A percentile compares a stretch with the other conserved stretches of the same genome.
Evolutionary conservation across 2,888 invertebrate genomes (phyloP).

Genomic region (Cremastinae sp.): DNA sequence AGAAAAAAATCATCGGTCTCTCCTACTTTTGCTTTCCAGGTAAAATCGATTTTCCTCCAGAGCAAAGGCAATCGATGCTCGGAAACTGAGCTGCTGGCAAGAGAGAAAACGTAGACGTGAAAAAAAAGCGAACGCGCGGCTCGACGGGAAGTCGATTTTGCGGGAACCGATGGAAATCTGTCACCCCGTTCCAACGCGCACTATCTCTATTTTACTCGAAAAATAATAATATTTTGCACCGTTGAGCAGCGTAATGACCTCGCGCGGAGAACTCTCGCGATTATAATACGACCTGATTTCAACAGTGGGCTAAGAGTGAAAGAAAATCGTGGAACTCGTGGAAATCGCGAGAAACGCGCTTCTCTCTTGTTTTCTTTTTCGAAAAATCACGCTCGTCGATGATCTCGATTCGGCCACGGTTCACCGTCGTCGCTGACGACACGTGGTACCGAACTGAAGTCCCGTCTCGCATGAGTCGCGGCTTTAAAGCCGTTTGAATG

Average conservation of each 20-base stretch:
- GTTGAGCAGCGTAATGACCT: slow-evolving; percentile 14
- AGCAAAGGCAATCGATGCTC: slow-evolving; percentile 26
- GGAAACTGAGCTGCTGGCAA: background rate
- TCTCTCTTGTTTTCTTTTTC: background rate
- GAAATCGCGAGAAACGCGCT: background rate
- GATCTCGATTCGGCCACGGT: slow-evolving; percentile 51
- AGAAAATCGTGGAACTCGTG: background rate
- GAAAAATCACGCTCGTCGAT: background rate
- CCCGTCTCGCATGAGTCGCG: slow-evolving; percentile 57
- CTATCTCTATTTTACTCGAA: background rate
- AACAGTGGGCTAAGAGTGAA: background rate
- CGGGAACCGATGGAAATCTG: background rate
- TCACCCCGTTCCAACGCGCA: background rate
- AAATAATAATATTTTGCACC: slow-evolving; percentile 11
- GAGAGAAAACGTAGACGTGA: no score
- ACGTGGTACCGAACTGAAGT: slow-evolving; percentile 68
- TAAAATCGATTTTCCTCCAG: slow-evolving; percentile 31
- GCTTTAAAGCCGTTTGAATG: slow-evolving; percentile 68
- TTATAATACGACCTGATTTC: background rate
- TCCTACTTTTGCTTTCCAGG: slow-evolving; percentile 2
- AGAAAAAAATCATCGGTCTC: background rate
- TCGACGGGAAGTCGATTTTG: background rate
- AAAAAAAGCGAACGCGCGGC: no score
- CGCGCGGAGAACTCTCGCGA: slow-evolving; percentile 6
- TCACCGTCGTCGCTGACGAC: slow-evolving; percentile 59